Conservation (phyloP, 2,797 vertebrate species). For the Sebastes kiyomatsui region DNA sequence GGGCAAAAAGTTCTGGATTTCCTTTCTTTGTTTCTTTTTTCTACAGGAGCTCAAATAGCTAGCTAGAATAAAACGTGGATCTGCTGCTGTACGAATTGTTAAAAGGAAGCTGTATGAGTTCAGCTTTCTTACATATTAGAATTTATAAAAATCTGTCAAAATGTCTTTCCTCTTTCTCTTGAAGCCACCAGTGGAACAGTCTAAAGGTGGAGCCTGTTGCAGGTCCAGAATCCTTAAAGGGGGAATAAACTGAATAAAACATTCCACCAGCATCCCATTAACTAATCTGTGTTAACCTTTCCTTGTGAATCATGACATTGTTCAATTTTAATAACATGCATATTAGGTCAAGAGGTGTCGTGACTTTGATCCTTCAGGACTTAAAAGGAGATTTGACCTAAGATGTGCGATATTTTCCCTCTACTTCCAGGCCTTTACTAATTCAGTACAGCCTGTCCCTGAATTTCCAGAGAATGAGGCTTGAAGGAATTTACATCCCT, state of each 20-base stretch:
- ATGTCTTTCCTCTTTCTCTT: background rate
- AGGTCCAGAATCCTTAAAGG: slow-evolving; percentile 2
- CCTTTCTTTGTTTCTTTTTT: background rate
- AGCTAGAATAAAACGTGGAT: background rate
- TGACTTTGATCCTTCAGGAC: slow-evolving; percentile 28
- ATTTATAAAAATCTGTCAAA: background rate
- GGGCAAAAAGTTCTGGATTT: background rate
- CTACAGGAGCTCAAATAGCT: background rate
- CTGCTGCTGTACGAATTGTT: background rate
- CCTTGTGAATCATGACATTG: slow-evolving; percentile 46
- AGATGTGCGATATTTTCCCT: background rate
- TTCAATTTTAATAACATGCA: slow-evolving; percentile 46
- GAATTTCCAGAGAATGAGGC: slow-evolving; percentile 3
- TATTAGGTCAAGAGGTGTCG: slow-evolving; percentile 28
- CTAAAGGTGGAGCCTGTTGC: background rate
- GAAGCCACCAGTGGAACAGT: background rate
- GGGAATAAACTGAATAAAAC: slow-evolving; percentile 33
- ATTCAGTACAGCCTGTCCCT: slow-evolving; percentile 18
- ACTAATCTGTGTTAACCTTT: slow-evolving; percentile 47
- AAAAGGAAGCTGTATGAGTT: background rate
- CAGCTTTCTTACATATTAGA: background rate
- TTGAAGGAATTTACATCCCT: background rate
- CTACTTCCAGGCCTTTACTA: slow-evolving; percentile 18
- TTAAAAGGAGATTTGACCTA: background rate
- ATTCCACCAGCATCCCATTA: slow-evolving; percentile 15